A percentile compares a stretch with the other conserved stretches of the same genome.
Conservation (phyloP, 1,140 invertebrate genomes). For the Coelopa frigida region DNA sequence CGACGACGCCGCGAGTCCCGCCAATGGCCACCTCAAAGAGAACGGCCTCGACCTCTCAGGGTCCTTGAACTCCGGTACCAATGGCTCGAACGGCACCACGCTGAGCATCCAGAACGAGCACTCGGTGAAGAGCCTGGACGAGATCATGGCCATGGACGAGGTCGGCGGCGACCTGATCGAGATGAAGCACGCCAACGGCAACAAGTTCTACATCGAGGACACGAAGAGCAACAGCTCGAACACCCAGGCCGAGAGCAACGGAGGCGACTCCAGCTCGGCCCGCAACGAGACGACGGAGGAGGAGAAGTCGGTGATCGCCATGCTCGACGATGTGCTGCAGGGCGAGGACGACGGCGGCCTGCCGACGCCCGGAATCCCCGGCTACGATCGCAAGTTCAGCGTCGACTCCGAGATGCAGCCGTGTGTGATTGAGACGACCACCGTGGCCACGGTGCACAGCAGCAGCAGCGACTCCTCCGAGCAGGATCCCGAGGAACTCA, state of each 20-base stretch:
- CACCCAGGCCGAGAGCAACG: constrained; percentile 5
- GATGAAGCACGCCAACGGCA: constrained; percentile 32
- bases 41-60: no score
- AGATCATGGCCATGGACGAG: constrained; percentile 34
- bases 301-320: constrained; percentile 34
- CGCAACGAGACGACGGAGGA: constrained; percentile 18
- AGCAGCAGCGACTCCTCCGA: constrained; percentile 24
- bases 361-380: constrained; percentile 22
- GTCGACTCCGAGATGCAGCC: constrained; percentile 36
- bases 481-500: constrained; percentile 6
- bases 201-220: constrained; percentile 37
- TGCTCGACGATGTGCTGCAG: constrained; percentile 39
- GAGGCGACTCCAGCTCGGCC: background rate
- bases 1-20: background rate
- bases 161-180: constrained; percentile 30
- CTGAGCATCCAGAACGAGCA: constrained; percentile 11
- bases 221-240: constrained; percentile 25
- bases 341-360: constrained; percentile 22
- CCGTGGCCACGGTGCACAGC: constrained; percentile 38
- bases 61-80: no score
- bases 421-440: constrained; percentile 36
- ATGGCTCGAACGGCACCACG: background rate
- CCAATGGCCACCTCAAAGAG: constrained; percentile 18
- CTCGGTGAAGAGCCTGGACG: constrained; percentile 25
- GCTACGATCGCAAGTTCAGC: constrained; percentile 25